A percentile compares a stretch with the other conserved stretches of the same genome.
These are phyloP conservation scores for Bugula neritina DNA, from an alignment of 2,888 invertebrate genomes.

Conservation along the genomic window DNA sequence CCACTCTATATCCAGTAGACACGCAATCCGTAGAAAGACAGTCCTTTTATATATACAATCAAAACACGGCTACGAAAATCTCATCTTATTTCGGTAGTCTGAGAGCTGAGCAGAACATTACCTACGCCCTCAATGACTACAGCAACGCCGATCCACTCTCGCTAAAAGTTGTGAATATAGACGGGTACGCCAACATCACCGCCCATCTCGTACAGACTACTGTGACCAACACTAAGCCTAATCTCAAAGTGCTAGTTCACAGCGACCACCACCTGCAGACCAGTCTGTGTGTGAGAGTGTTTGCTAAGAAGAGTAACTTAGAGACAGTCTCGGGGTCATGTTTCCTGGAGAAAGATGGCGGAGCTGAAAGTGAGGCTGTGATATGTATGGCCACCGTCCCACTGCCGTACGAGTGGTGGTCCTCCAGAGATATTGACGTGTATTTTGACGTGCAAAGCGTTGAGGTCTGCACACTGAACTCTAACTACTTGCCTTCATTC, in stretches of 20 bases:
- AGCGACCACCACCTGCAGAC: neutral
- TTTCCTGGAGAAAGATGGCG: neutral
- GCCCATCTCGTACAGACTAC: constrained; percentile 18
- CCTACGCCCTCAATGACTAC: constrained; percentile 20
- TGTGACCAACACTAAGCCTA: constrained; percentile 2
- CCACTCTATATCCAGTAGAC: constrained; percentile 5
- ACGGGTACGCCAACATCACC: constrained; percentile 7
- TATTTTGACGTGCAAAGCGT: neutral
- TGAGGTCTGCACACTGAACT: neutral
- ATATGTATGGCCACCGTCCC: constrained; percentile 83
- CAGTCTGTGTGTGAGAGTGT: neutral
- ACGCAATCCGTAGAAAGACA: constrained; percentile 2
- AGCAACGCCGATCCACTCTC: constrained; percentile 19
- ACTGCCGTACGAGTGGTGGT: constrained; percentile 86
- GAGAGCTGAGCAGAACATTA: constrained; percentile 3
- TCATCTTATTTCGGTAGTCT: neutral
- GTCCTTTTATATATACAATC: constrained; percentile 21
- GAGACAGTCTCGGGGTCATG: constrained; percentile 5
- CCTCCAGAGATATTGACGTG: neutral
- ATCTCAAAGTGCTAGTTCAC: constrained; percentile 8
- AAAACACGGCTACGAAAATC: constrained; percentile 16
- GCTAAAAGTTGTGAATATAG: neutral
- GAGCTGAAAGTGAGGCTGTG: constrained; percentile 64
- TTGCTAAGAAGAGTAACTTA: constrained; percentile 3
- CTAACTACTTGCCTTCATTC: neutral